Conservation (phyloP, 2,888 invertebrate genomes). For the Andrena minutula region DNA sequence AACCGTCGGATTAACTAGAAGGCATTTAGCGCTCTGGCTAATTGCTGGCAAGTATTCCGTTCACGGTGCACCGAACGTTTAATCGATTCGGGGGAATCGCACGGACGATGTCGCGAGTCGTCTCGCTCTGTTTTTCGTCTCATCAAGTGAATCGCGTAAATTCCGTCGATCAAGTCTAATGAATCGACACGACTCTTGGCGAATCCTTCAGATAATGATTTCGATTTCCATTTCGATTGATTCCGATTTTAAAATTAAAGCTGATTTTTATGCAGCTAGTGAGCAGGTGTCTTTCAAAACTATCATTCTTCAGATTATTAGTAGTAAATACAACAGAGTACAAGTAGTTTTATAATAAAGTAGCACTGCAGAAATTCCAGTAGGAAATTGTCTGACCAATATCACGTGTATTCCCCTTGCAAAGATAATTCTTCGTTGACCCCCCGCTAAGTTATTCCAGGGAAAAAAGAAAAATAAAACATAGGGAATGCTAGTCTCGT, state of each 20-base stretch:
- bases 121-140: constrained; percentile 37
- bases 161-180: constrained; percentile 5
- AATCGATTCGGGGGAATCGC: constrained; percentile 79
- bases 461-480: background rate
- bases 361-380: background rate
- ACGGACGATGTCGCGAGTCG: constrained; percentile 30
- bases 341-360: too few species aligned
- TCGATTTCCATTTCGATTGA: too few species aligned
- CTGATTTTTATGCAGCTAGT: too few species aligned
- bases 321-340: too few species aligned
- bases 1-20: constrained; percentile 74
- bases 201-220: background rate
- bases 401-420: background rate
- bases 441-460: background rate
- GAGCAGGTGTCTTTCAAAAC: too few species aligned
- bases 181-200: background rate
- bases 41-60: constrained; percentile 79
- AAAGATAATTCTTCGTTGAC: background rate
- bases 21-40: constrained; percentile 78
- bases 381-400: background rate
- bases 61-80: constrained; percentile 72
- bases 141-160: constrained; percentile 9
- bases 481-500: constrained; percentile 3
- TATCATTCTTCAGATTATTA: too few species aligned
- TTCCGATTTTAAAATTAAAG: too few species aligned